These are phyloP conservation scores for Tokudaia tokunoshimensis DNA, from an alignment of 2,797 vertebrate genomes.

Conservation along the genomic window DNA sequence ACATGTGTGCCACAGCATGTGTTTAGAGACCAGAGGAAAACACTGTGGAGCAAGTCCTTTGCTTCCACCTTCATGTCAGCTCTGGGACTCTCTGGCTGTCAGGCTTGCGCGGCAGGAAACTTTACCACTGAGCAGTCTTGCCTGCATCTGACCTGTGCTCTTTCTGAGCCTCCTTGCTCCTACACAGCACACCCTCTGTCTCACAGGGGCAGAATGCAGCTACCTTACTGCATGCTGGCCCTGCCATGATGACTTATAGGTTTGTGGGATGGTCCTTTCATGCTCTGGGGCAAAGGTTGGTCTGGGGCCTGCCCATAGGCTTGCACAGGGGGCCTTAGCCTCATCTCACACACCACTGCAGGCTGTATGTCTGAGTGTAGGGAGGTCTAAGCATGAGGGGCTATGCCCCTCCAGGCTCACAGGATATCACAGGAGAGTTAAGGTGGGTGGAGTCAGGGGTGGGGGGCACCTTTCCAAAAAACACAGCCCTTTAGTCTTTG, in stretches of 20 bases:
- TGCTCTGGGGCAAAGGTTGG: not conserved
- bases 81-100: not conserved
- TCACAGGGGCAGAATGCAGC: not conserved
- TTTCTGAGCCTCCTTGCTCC: not conserved
- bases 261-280: not conserved
- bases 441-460: not conserved
- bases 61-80: not conserved
- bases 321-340: not conserved
- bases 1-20: not conserved
- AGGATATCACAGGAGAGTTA: too few species aligned
- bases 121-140: not conserved
- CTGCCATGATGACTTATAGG: not conserved
- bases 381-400: not conserved
- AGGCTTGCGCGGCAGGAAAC: not conserved
- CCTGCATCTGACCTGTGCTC: not conserved
- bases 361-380: too few species aligned
- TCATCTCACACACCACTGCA: not conserved
- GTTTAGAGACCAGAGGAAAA: not conserved
- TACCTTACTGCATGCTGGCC: too few species aligned
- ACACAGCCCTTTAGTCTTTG: not conserved
- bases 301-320: not conserved
- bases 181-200: not conserved
- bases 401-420: not conserved
- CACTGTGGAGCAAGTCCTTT: not conserved
- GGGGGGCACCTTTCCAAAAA: not conserved